These are phyloP conservation scores for Hipparchia semele DNA, from an alignment of 2,888 invertebrate species.

Conservation along the genomic window DNA sequence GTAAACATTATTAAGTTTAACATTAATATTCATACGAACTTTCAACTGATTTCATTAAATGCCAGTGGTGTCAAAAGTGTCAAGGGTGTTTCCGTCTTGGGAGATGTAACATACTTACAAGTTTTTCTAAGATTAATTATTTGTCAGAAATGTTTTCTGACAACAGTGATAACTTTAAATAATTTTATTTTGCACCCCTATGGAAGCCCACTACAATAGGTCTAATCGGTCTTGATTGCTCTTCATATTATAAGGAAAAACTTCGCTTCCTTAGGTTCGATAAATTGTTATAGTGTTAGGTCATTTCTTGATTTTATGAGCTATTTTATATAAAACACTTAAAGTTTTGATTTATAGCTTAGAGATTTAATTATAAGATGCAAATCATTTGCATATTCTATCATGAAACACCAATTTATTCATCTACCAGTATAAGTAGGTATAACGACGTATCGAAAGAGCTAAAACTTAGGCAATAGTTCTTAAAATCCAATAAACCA, in stretches of 20 bases:
- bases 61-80: neutral
- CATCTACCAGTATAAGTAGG: no score
- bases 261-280: neutral
- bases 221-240: neutral
- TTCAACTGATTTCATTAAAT: neutral
- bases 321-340: no score
- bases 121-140: neutral
- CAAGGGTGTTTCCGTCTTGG: neutral
- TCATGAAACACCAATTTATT: neutral
- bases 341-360: no score
- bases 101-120: neutral
- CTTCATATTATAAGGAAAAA: neutral
- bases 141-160: neutral
- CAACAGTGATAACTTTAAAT: neutral
- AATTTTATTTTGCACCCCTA: neutral
- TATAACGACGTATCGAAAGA: no score
- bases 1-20: neutral
- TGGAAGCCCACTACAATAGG: neutral
- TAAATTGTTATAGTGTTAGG: neutral
- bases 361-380: no score
- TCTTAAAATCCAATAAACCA: no score
- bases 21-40: neutral
- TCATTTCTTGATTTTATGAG: no score
- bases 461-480: no score
- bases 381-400: neutral